Percentiles rank a stretch among this genome's conserved stretches.
phyloP scores from a whole-genome alignment of 2,888 invertebrate genomes.

The Hirudinaria manillensis region DNA sequence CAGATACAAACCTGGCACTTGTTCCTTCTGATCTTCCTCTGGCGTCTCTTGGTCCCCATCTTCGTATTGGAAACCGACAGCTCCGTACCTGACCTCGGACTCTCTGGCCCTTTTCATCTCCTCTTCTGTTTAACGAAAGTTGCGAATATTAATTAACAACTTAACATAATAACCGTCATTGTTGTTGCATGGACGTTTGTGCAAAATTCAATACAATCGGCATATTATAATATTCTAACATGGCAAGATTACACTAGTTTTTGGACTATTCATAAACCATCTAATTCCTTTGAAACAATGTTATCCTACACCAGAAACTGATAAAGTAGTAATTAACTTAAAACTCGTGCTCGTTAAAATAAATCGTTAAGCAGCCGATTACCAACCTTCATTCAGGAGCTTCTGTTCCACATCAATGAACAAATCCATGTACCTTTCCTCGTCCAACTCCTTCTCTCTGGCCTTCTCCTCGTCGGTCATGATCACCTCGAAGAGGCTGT shows the following conservation, averaged over 20 bases:
- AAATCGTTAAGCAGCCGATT: neutral
- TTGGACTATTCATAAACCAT: no score
- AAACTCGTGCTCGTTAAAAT: no score
- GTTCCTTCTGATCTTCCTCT: neutral
- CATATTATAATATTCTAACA: no score
- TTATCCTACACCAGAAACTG: no score
- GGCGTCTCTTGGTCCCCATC: neutral
- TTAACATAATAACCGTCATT: neutral
- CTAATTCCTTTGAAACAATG: no score
- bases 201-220: no score
- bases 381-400: constrained; percentile 74
- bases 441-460: constrained; percentile 85
- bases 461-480: constrained; percentile 67
- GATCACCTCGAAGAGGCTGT: constrained; percentile 58
- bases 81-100: constrained; percentile 51
- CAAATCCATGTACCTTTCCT: constrained; percentile 84
- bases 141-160: neutral
- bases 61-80: constrained; percentile 56
- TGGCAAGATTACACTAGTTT: no score
- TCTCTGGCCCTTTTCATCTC: constrained; percentile 71
- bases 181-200: constrained; percentile 62
- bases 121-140: constrained; percentile 66
- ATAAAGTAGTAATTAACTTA: no score
- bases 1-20: neutral
- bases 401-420: constrained; percentile 78